phyloP scores from a whole-genome alignment of 2,888 invertebrate species.

The Malthinus seriepunctatus region DNA sequence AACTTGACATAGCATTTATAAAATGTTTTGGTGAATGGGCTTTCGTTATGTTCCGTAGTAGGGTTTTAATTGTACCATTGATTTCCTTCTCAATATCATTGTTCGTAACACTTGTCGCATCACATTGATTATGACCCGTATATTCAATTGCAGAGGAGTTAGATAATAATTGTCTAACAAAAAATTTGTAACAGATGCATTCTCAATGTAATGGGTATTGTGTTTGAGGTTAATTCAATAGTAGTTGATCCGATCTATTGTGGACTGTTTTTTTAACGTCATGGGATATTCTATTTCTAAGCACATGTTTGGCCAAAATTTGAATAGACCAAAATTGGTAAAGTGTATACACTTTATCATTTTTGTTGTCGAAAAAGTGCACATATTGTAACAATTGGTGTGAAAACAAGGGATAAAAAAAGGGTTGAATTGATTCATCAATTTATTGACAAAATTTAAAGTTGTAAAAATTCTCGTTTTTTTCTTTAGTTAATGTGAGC shows the following conservation, averaged over 20 bases:
- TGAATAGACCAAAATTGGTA: not conserved
- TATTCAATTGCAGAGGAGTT: slow-evolving; percentile 22
- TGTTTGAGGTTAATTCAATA: slow-evolving; percentile 19
- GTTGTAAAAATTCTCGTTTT: too few relatives aligned
- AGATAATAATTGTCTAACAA: slow-evolving; percentile 7
- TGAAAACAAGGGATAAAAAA: too few relatives aligned
- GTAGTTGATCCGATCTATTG: slow-evolving; percentile 12
- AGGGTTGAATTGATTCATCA: too few relatives aligned
- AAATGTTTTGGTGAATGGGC: slow-evolving; percentile 20
- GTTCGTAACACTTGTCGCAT: slow-evolving; percentile 25
- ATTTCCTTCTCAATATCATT: slow-evolving; percentile 23
- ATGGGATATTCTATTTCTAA: slow-evolving; percentile 1
- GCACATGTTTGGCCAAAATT: not conserved
- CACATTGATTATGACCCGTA: slow-evolving; percentile 25
- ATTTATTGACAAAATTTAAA: too few relatives aligned
- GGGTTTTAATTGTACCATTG: slow-evolving; percentile 32
- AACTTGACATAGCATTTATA: slow-evolving; percentile 20
- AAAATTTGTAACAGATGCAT: slow-evolving; percentile 29
- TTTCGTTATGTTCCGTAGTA: slow-evolving; percentile 21
- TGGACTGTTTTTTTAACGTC: slow-evolving; percentile 4
- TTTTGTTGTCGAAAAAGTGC: not conserved
- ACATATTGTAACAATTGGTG: slow-evolving; percentile 14
- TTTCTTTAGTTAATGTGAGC: too few relatives aligned
- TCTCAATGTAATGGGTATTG: slow-evolving; percentile 19
- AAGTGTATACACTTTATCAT: too few relatives aligned